These are phyloP conservation scores for Nothoprocta perdicaria DNA, from an alignment of 2,113 vertebrate genomes.

Conservation along the genomic window DNA sequence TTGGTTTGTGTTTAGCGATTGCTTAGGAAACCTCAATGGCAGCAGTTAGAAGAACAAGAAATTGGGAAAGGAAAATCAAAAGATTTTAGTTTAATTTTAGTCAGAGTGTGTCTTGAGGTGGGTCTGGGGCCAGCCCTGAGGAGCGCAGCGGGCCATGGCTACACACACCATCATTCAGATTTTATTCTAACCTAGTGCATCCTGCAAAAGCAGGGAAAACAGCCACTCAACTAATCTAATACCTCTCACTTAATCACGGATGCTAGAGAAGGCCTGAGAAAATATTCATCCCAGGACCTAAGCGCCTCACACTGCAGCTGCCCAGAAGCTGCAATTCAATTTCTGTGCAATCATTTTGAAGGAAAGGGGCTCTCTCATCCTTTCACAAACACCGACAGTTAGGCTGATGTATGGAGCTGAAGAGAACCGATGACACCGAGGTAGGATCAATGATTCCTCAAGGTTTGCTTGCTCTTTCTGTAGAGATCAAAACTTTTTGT, in stretches of 20 bases:
- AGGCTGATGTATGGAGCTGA: conserved; percentile 10
- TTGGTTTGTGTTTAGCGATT: conserved; percentile 42
- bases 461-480: conserved; percentile 64
- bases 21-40: conserved; percentile 18
- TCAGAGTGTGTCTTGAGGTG: conserved; percentile 26
- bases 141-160: not conserved
- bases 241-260: not conserved
- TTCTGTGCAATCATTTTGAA: conserved; percentile 29
- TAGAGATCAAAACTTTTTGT: conserved; percentile 39
- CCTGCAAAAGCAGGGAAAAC: not conserved
- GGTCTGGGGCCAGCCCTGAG: not conserved
- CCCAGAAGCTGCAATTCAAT: not conserved
- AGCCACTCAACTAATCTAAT: not conserved
- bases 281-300: not conserved
- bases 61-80: not conserved
- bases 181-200: not conserved
- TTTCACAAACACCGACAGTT: not conserved
- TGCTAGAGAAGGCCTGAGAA: not conserved
- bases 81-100: not conserved
- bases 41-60: conserved; percentile 15
- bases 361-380: not conserved
- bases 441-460: conserved; percentile 48
- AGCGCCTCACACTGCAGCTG: not conserved
- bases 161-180: not conserved
- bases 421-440: conserved; percentile 18